Evolutionary conservation across 2,113 vertebrate genomes (phyloP), one percentile per base, ranked within the genome.

Genomic region (Pteropus alecto): DNA sequence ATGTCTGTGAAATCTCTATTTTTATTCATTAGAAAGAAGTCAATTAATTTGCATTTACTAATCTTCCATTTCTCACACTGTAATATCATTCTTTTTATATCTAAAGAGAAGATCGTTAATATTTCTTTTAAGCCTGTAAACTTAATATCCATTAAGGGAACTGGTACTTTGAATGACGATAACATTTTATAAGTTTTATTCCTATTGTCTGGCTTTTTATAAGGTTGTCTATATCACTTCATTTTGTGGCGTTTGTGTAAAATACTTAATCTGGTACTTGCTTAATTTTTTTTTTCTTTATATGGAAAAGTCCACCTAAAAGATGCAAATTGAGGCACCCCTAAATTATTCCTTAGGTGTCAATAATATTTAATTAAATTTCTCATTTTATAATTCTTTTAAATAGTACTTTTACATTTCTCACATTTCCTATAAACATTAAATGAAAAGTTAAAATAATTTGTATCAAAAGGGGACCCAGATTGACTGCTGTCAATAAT

Each of bases 31-130:
- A 95, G 24, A 73, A 96, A 94, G 48, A 97, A 97, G 81, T 90
- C 73, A 96, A 46, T 98, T 98, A 95, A 97, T 98, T 98, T 97
- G 88, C 74, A 94, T 98, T 97, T 97, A 93, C 38, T 98, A 70
- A 97, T 97, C 65, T 96, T n/a, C 13, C 70, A 92, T 93, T 96
- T 68, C 61, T 97, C 60, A 93, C 41, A 54, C 7, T 68, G 33
- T 95, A 58, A 43, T 97, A 92, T 96, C 58, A 97, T 95, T 94
- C 95, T 22, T 61, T 96, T 96, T 41, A 79, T 97, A 94, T 97
- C 94, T 97, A 96, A 97, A 90, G 87, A 86, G 81, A 97, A 94
- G 96, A 97, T 70, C 93, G 93, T 96, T 97, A 12, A n/a, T 95
- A 43, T 96, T 97, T 95, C 70, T 97, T 97, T 97, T 84, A 95